phyloP scores from a whole-genome alignment of 2,797 vertebrate genomes.

The Notoglanidium macrostoma region DNA sequence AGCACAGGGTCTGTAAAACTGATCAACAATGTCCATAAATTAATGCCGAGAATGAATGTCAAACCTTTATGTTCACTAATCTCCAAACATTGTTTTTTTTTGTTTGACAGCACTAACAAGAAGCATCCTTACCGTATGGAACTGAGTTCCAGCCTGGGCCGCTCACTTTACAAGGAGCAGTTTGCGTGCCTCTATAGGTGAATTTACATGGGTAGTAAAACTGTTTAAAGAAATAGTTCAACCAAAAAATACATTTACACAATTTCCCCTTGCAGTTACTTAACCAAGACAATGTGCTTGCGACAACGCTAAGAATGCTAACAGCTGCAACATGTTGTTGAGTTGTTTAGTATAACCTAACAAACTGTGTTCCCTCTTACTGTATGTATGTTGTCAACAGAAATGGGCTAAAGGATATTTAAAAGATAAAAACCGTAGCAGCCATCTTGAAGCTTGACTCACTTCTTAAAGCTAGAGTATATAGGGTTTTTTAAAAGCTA shows the following conservation, averaged over 20 bases:
- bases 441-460: background rate
- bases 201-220: background rate
- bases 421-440: background rate
- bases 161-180: constrained; percentile 70
- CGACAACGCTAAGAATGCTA: background rate
- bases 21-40: background rate
- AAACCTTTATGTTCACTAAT: background rate
- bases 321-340: background rate
- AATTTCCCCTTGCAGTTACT: background rate
- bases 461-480: background rate
- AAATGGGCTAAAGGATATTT: background rate
- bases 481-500: too few relatives aligned
- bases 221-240: too few relatives aligned
- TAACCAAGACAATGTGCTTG: background rate
- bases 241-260: background rate
- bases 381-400: background rate
- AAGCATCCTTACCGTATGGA: constrained; percentile 52
- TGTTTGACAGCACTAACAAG: constrained; percentile 47
- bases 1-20: constrained; percentile 48
- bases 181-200: constrained; percentile 75
- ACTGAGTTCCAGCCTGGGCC: constrained; percentile 65
- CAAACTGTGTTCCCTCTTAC: background rate
- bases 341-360: background rate
- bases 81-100: background rate
- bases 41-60: background rate